These are phyloP conservation scores for Oreonectes daqikongensis DNA, from an alignment of 2,797 vertebrate genomes.

Conservation along the genomic window DNA sequence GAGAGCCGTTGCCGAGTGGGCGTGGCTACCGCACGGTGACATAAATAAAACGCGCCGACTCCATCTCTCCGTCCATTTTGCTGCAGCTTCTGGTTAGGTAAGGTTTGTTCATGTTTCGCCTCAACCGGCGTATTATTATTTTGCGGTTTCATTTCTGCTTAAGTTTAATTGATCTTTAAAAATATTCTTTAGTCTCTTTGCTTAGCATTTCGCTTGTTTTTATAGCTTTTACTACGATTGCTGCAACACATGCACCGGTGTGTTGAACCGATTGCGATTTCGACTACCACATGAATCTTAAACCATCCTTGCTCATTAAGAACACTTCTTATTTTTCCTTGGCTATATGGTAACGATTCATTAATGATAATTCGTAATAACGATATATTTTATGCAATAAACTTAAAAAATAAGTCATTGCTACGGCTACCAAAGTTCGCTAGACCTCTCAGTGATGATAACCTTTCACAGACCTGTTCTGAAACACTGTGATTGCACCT, in stretches of 20 bases:
- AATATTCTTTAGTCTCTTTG: too few species aligned
- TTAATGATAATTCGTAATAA: fast-evolving
- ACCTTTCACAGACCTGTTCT: constrained; percentile 82
- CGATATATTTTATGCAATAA: fast-evolving
- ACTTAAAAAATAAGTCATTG: fast-evolving
- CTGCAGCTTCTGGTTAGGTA: background rate
- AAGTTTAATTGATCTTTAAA: fast-evolving
- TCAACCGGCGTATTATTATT: fast-evolving
- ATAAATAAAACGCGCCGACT: background rate
- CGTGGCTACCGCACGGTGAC: background rate
- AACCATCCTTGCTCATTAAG: background rate
- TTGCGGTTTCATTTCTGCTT: fast-evolving
- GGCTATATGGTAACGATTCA: fast-evolving
- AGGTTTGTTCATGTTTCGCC: fast-evolving
- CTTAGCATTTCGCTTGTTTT: too few species aligned
- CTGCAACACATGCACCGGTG: fast-evolving
- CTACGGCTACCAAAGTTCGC: too few species aligned
- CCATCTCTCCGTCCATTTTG: constrained; percentile 14
- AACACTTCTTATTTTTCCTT: fast-evolving
- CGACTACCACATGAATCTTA: background rate
- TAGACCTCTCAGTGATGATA: constrained; percentile 75
- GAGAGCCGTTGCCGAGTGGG: constrained; percentile 10
- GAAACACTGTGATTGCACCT: constrained; percentile 76
- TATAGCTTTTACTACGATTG: too few species aligned
- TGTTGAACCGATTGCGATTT: fast-evolving